phyloP scores from a whole-genome alignment of 2,113 vertebrate species.

The Bucco capensis region DNA sequence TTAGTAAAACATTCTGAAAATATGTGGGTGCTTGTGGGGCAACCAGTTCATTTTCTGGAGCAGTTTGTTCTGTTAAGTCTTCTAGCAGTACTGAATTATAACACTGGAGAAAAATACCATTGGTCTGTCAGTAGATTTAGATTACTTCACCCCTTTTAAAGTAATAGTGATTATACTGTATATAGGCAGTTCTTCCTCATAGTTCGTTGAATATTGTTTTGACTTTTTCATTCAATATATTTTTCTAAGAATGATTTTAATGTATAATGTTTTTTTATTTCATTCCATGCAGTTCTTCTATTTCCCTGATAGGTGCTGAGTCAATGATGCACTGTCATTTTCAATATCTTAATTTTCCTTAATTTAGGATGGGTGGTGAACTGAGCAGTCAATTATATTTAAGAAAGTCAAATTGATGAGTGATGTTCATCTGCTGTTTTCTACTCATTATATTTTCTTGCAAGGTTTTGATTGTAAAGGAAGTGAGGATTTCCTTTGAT shows the following conservation, averaged over 20 bases:
- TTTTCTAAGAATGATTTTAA: not conserved
- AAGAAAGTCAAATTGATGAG: not conserved
- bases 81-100: not conserved
- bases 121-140: not conserved
- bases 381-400: not conserved
- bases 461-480: not conserved
- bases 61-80: not conserved
- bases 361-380: not conserved
- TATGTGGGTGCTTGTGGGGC: not conserved
- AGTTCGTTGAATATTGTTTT: not conserved
- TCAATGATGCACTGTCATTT: not conserved
- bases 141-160: not conserved
- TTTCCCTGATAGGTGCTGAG: not conserved
- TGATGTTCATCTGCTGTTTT: not conserved
- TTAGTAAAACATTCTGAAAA: not conserved
- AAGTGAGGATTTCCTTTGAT: not conserved
- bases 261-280: not conserved
- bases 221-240: not conserved
- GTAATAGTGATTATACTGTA: not conserved
- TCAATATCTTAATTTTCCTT: not conserved
- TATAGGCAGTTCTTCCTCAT: not conserved
- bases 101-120: not conserved
- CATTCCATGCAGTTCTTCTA: not conserved
- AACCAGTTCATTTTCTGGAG: not conserved
- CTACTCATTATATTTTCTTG: not conserved